Base-by-base conservation (phyloP, 1,140 invertebrate species). In the Eupristina koningsbergeri region DNA sequence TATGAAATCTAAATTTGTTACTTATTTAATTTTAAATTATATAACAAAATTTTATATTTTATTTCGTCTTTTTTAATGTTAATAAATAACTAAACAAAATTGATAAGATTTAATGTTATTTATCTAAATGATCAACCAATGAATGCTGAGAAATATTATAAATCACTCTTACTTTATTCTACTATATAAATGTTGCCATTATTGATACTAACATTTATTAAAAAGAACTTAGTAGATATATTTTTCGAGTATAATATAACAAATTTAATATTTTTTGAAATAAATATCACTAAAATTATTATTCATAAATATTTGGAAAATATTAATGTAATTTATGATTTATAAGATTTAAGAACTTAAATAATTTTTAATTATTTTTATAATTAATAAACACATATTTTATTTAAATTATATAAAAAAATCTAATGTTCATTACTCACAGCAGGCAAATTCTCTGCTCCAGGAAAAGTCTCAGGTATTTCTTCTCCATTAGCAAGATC, bases 381-480 rank as follows among this genome's bases (percentile, higher is more conserved):
- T 58, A 45, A 58, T 41, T 58, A 71, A 39, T 80, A 69, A 58
- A 73, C 15, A 71, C 36, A 74, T 1, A 41, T 45, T 9, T 31
- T 73, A 9, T n/a, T 22, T 50, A 69, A 31, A 29, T 45, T 34
- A 45, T 41, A 22, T 34, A 73, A 41, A 74, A 41, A 31, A 45
- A 45, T 7, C 11, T 45, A 45, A 29, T 36, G 34, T 26, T 81
- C 17, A 7, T 53, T 86, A 82, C 88, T 90, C 90, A 94, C 93
- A 39, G 90, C 86, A 83, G 93, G 93, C 78, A 94, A 85, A 53
- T 87, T 81, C 84, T 89, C 90, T 31, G 93, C 90, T 73, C 90
- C 90, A n/a, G 91, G 88, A 45, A 92, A 92, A 39, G 87, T 90
- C 86, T 86, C 88, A 7, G 89, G 88, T 76, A 89, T 85, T 79